Base-by-base conservation (phyloP, 2,797 vertebrate genomes). In the Bucorvus abyssinicus region DNA sequence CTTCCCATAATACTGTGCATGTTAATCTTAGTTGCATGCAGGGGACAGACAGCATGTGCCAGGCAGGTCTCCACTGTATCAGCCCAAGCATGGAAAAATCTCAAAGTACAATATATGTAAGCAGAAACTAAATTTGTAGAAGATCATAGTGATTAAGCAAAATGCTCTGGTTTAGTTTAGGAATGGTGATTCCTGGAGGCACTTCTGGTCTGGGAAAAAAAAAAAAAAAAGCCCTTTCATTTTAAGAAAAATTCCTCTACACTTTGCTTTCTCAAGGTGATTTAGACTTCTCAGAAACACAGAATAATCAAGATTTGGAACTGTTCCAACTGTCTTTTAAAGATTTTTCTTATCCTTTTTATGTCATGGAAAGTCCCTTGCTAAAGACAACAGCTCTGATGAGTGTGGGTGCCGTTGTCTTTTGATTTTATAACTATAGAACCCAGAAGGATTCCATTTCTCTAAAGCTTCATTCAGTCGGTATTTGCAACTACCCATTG, bases 361-460 rank as follows among this genome's bases (percentile, higher is more conserved):
- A 53, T 45, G 34, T 38, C 22, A 42, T 18, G 14, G 82, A 42
- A 85, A 86, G 34, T 87, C 78, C 89, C 71, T 26, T 91, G 68
- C 16, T 84, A 63, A 82, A 92, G 30, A 34, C 47, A 85, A 77
- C 40, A 89, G 3, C 32, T 12, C 26, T 89, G 77, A 64, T 45
- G 84, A 91, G 56, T 26, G 71, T 88, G 91, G 78, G 45, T 71
- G 79, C n/a, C 79, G 44, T 12, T 85, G 34, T 78, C 68, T 91
- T 95, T 74, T 0, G 0, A 45, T 94, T 96, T 94, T 80, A 89
- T 42, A 75, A 71, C 75, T 91, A 94, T 83, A 55, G 89, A 94
- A 91, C 87, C 89, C 94, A 94, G 91, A 89, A 95, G 95, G 53
- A 93, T 95, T 91, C 29, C 1, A 30, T 89, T 92, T 85, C 84